Conservation (phyloP, 2,797 vertebrate species). For the Tragelaphus eurycerus region DNA sequence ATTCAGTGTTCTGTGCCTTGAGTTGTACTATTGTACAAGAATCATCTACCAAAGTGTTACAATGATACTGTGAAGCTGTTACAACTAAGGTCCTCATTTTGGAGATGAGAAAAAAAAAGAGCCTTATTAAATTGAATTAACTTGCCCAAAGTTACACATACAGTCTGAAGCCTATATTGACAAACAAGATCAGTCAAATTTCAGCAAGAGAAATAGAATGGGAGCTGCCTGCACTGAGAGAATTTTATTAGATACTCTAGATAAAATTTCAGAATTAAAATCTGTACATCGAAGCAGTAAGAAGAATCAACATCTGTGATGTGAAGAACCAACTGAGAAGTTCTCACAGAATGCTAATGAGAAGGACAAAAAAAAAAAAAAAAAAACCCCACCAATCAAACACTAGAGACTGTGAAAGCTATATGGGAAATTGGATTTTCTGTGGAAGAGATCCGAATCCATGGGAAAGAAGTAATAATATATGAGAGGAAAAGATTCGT, state of each 20-base stretch:
- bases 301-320: background rate
- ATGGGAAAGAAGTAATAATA: background rate
- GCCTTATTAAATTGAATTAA: background rate
- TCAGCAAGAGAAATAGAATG: background rate
- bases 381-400: background rate
- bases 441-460: background rate
- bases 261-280: background rate
- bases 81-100: background rate
- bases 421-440: background rate
- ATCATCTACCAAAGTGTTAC: background rate
- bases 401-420: background rate
- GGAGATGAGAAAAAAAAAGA: background rate
- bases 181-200: background rate
- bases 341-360: background rate
- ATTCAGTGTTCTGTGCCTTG: background rate
- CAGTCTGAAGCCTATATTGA: background rate
- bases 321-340: accelerated
- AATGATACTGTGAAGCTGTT: background rate
- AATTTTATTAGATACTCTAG: background rate
- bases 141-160: background rate
- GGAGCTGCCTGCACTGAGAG: background rate
- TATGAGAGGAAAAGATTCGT: background rate
- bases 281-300: background rate
- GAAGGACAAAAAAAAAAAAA: background rate
- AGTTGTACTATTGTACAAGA: no score